phyloP scores from a whole-genome alignment of 2,888 invertebrate genomes.

The Monochamus alternatus region DNA sequence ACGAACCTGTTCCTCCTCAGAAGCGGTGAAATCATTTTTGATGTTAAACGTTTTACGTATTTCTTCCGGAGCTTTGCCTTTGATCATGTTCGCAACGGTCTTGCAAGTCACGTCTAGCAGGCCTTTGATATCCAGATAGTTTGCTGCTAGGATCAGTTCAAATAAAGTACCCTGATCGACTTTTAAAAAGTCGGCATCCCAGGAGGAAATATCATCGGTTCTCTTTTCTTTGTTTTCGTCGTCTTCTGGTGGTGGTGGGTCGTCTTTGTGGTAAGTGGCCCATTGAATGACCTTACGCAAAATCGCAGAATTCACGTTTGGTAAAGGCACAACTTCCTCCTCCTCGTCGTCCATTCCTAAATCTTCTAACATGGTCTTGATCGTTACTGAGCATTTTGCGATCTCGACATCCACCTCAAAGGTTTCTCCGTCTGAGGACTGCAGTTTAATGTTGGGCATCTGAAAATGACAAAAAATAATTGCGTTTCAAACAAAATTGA shows the following conservation, averaged over 20 bases:
- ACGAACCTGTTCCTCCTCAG: conserved; percentile 98
- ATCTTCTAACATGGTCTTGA: conserved; percentile 98
- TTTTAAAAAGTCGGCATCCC: conserved; percentile 99
- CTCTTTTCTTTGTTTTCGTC: conserved; percentile 98
- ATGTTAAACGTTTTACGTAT: conserved; percentile 98
- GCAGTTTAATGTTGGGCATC: conserved; percentile 96
- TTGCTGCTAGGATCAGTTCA: conserved; percentile 96
- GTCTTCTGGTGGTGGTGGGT: conserved; percentile 96
- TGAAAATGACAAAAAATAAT: conserved; percentile 62
- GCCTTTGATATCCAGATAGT: conserved; percentile 96
- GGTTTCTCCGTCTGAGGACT: conserved; percentile 95
- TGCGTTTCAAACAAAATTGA: background rate
- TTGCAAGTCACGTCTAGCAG: conserved; percentile 98
- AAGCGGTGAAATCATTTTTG: conserved; percentile 95
- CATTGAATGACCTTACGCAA: conserved; percentile 94
- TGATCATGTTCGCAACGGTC: conserved; percentile 98
- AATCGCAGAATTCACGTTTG: conserved; percentile 98
- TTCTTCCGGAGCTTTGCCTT: conserved; percentile 98
- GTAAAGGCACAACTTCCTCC: conserved; percentile 95
- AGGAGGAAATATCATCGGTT: conserved; percentile 99
- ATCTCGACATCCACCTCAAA: conserved; percentile 98
- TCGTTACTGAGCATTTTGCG: conserved; percentile 97
- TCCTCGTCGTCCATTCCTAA: conserved; percentile 93
- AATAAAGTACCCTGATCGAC: conserved; percentile 98
- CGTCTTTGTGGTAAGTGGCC: conserved; percentile 96